Conservation (phyloP, 1,140 invertebrate species). For the Heliconius hewitsoni region DNA sequence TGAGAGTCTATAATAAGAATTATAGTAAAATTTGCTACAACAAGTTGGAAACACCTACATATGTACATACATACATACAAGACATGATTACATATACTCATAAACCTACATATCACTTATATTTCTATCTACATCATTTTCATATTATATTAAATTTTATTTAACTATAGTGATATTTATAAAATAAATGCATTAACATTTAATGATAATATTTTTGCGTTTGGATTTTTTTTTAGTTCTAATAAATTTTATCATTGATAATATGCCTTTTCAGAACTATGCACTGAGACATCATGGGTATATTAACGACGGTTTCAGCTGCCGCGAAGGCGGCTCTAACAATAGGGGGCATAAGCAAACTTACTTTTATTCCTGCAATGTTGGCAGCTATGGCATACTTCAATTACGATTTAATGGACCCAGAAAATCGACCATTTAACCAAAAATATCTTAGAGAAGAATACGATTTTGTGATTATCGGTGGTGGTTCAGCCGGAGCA, state of each 20-base stretch:
- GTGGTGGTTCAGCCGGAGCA: constrained; percentile 92
- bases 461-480: constrained; percentile 91
- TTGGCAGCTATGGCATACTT: constrained; percentile 91
- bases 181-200: too few species aligned
- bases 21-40: not conserved
- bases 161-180: too few species aligned
- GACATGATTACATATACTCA: not conserved
- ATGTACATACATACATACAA: not conserved
- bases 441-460: constrained; percentile 83
- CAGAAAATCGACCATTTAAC: constrained; percentile 89
- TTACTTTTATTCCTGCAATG: constrained; percentile 89
- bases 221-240: too few species aligned
- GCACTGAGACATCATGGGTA: constrained; percentile 58
- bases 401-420: constrained; percentile 92
- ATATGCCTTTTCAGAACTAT: constrained; percentile 58
- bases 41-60: not conserved
- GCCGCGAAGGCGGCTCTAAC: constrained; percentile 87
- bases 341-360: constrained; percentile 85
- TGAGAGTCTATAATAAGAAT: not conserved
- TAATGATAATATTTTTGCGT: too few species aligned
- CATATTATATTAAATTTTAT: too few species aligned
- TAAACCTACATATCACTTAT: too few species aligned
- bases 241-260: too few species aligned
- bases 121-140: too few species aligned
- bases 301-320: constrained; percentile 78